Evolutionary conservation across 2,797 vertebrate genomes (phyloP).

Genomic region (Gambusia yucatana): DNA sequence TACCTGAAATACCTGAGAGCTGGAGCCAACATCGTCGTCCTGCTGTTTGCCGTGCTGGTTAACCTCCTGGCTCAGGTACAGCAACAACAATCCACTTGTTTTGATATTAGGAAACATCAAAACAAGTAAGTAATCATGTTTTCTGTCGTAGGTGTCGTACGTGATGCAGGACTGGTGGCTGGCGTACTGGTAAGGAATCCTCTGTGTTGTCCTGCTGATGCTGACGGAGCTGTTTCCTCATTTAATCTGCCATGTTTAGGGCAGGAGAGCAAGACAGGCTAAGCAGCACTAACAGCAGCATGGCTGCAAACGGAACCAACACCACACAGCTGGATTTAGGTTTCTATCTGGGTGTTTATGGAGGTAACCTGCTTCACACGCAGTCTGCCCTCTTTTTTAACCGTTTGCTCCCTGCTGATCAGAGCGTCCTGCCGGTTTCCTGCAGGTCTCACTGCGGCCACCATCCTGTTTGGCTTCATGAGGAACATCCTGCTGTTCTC

Average conservation of each 20-base stretch:
- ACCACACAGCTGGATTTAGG: slow-evolving; percentile 58
- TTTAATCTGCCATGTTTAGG: slow-evolving; percentile 46
- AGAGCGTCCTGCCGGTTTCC: background rate
- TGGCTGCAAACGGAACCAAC: slow-evolving; percentile 23
- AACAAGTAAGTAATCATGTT: background rate
- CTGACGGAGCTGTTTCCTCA: background rate
- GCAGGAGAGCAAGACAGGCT: slow-evolving; percentile 72
- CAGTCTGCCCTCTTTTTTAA: background rate
- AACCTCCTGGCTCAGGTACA: slow-evolving; percentile 88
- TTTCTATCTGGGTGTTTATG: slow-evolving; percentile 78
- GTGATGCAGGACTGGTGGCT: slow-evolving; percentile 97
- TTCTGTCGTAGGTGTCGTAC: slow-evolving; percentile 80
- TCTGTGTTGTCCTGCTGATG: background rate
- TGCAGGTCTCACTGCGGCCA: slow-evolving; percentile 86
- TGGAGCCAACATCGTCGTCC: slow-evolving; percentile 78
- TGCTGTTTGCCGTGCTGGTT: slow-evolving; percentile 80
- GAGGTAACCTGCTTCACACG: slow-evolving; percentile 58
- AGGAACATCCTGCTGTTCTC: slow-evolving; percentile 86
- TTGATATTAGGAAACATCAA: background rate
- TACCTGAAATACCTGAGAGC: slow-evolving; percentile 90
- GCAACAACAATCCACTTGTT: background rate
- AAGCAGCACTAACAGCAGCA: slow-evolving; percentile 8
- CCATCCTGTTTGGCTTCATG: slow-evolving; percentile 85
- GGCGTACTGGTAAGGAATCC: slow-evolving; percentile 87
- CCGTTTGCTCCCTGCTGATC: background rate